Percentiles rank a stretch among this genome's conserved stretches.
Conservation (phyloP, 2,888 invertebrate genomes). For the Mesorhabditis sp. region DNA sequence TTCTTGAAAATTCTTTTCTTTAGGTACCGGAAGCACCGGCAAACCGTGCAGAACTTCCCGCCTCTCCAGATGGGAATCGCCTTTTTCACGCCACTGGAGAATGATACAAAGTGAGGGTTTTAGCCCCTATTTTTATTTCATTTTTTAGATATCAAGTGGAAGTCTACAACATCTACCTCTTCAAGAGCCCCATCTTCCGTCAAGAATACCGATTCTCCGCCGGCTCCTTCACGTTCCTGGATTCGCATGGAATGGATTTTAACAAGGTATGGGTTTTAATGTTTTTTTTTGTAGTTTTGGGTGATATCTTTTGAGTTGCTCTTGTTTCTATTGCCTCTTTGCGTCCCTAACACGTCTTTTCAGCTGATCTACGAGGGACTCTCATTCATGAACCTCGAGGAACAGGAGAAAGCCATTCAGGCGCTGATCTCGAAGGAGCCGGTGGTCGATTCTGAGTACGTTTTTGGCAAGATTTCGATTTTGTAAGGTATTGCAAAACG, state of each 20-base stretch:
- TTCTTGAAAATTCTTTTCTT: neutral
- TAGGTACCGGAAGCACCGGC: constrained; percentile 2
- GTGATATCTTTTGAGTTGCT: no score
- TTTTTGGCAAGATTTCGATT: no score
- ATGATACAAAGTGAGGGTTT: neutral
- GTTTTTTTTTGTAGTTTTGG: neutral
- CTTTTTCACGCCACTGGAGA: neutral
- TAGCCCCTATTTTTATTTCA: neutral
- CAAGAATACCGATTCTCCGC: constrained; percentile 1
- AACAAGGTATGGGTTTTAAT: neutral
- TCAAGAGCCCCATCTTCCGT: neutral
- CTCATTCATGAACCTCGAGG: neutral
- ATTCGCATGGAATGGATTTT: neutral
- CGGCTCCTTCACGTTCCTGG: neutral
- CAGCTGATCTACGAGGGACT: neutral
- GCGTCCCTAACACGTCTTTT: neutral
- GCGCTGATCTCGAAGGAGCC: neutral
- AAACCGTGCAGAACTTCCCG: neutral
- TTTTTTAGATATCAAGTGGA: neutral
- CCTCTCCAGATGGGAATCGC: neutral
- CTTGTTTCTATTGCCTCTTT: no score
- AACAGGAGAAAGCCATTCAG: neutral
- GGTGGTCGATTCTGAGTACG: no score
- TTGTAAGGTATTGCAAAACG: no score
- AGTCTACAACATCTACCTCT: neutral